These are phyloP conservation scores for Pyrgus malvae DNA, from an alignment of 2,888 invertebrate genomes.

Conservation along the genomic window DNA sequence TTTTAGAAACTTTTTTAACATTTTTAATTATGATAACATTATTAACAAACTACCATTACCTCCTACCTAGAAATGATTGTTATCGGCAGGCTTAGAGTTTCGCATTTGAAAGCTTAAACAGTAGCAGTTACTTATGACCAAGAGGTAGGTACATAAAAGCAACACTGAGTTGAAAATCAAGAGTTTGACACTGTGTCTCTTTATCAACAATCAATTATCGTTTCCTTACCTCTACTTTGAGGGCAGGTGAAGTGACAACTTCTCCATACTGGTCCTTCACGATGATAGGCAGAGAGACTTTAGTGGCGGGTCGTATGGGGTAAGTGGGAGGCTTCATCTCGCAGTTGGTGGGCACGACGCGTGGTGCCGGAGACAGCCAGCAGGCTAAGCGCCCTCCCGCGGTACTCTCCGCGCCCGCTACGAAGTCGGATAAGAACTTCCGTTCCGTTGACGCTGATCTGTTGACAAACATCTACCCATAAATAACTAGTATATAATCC, in stretches of 20 bases:
- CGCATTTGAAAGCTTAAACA: too few relatives aligned
- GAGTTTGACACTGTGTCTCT: too few relatives aligned
- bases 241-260: constrained; percentile 90
- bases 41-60: constrained; percentile 64
- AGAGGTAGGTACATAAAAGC: too few relatives aligned
- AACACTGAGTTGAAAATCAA: too few relatives aligned
- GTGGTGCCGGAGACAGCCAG: constrained; percentile 96
- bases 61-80: too few relatives aligned
- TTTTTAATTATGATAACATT: constrained; percentile 3
- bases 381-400: constrained; percentile 96
- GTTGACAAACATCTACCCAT: too few relatives aligned
- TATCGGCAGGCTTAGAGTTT: too few relatives aligned
- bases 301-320: constrained; percentile 84
- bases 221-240: constrained; percentile 86
- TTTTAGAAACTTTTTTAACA: too few relatives aligned
- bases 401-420: constrained; percentile 90
- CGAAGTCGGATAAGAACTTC: constrained; percentile 95
- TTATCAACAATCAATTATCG: too few relatives aligned
- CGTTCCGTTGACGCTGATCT: constrained; percentile 95
- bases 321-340: constrained; percentile 89
- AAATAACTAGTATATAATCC: too few relatives aligned
- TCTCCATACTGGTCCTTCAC: constrained; percentile 97
- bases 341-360: constrained; percentile 93
- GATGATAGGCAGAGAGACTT: constrained; percentile 84
- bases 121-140: too few relatives aligned